phyloP scores from a whole-genome alignment of 2,113 vertebrate genomes.

The Haemorhous mexicanus region DNA sequence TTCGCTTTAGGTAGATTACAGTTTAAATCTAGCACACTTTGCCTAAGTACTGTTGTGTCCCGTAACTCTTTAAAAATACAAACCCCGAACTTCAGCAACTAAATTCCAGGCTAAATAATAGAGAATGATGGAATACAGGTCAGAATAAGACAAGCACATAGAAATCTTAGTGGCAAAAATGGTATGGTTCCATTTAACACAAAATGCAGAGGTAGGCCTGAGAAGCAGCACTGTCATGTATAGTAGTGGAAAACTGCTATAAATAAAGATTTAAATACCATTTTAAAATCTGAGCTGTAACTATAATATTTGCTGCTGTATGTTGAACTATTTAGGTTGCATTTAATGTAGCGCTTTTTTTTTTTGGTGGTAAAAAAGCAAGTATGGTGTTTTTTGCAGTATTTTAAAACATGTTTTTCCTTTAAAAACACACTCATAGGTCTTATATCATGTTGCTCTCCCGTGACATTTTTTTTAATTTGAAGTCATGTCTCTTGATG shows the following conservation, averaged over 20 bases:
- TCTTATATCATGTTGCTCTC: background rate
- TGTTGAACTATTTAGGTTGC: conserved; percentile 10
- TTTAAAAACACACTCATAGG: background rate
- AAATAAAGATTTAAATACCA: background rate
- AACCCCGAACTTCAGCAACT: background rate
- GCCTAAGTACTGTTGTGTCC: conserved; percentile 45
- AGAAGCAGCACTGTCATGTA: background rate
- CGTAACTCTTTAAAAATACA: conserved; percentile 15
- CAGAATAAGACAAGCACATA: background rate
- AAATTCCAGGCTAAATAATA: conserved; percentile 4
- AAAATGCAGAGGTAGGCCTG: background rate
- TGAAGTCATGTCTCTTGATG: background rate
- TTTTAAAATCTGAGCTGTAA: conserved; percentile 8
- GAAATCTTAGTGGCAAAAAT: background rate
- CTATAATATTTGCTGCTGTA: conserved; percentile 33
- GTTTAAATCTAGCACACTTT: conserved; percentile 49
- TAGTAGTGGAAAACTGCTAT: conserved; percentile 28
- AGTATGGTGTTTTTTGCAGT: conserved; percentile 6
- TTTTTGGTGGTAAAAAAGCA: background rate
- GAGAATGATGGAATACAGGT: background rate
- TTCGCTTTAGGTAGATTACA: conserved; percentile 64
- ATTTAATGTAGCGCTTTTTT: background rate
- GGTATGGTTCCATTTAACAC: background rate
- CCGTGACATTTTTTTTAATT: background rate
- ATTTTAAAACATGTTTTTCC: conserved; percentile 27